phyloP scores from a whole-genome alignment of 2,888 invertebrate genomes.

The Camponotus fellah region DNA sequence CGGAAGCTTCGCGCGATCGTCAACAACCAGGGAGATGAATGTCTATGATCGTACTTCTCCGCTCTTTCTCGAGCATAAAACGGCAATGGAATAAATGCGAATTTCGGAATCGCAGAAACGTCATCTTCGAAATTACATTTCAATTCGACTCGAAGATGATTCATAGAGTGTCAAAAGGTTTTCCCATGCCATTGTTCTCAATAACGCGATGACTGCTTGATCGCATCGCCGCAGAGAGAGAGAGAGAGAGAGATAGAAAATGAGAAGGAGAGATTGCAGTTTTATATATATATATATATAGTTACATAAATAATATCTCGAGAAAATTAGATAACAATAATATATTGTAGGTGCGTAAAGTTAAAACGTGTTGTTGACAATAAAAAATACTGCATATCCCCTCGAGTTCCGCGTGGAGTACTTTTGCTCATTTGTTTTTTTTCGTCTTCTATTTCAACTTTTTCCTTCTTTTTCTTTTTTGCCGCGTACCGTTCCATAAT shows the following conservation, averaged over 20 bases:
- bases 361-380: slow-evolving; percentile 62
- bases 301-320: slow-evolving; percentile 53
- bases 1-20: slow-evolving; percentile 60
- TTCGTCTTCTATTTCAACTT: neutral
- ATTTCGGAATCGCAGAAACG: slow-evolving; percentile 16
- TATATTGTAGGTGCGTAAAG: slow-evolving; percentile 62
- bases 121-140: slow-evolving; percentile 28
- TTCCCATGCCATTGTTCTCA: neutral
- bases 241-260: neutral
- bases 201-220: slow-evolving; percentile 10
- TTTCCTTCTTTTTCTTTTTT: slow-evolving; percentile 5
- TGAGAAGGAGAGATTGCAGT: slow-evolving; percentile 22
- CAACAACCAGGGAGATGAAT: slow-evolving; percentile 55
- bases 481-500: slow-evolving; percentile 42
- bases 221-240: slow-evolving; percentile 16
- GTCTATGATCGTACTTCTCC: slow-evolving; percentile 20
- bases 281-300: slow-evolving; percentile 13
- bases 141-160: slow-evolving; percentile 18
- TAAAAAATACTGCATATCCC: slow-evolving; percentile 70
- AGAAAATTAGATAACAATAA: slow-evolving; percentile 70
- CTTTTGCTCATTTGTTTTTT: slow-evolving; percentile 23
- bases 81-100: neutral
- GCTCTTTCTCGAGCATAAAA: slow-evolving; percentile 20
- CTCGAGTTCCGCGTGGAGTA: slow-evolving; percentile 57
- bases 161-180: neutral